A percentile compares a stretch with the other conserved stretches of the same genome.
These are phyloP conservation scores for Ganaspis brasiliensis DNA, from an alignment of 2,888 invertebrate species.

Conservation along the genomic window DNA sequence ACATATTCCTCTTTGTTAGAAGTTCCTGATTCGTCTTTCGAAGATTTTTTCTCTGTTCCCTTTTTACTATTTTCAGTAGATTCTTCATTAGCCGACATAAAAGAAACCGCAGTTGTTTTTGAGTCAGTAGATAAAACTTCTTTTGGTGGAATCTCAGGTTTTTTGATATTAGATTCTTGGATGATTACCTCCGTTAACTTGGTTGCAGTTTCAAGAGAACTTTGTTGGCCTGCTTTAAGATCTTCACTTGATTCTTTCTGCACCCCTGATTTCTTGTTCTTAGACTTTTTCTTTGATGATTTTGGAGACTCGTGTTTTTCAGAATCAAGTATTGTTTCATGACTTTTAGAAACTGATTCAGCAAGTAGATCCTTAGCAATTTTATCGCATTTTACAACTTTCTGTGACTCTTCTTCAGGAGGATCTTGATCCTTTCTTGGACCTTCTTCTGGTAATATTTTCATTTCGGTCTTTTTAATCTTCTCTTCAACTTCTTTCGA, in stretches of 20 bases:
- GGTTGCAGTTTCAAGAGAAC: constrained; percentile 13
- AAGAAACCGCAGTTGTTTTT: constrained; percentile 8
- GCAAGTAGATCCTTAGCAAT: background rate
- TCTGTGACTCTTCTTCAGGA: no score
- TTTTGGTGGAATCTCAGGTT: background rate
- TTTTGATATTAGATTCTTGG: background rate
- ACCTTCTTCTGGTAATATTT: no score
- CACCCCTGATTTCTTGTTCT: constrained; percentile 60
- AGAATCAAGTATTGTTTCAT: background rate
- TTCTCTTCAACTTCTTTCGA: no score
- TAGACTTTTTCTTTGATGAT: constrained; percentile 41
- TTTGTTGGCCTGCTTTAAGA: constrained; percentile 20
- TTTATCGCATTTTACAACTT: no score
- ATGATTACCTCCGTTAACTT: background rate
- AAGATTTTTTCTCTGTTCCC: constrained; percentile 36
- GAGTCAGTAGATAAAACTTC: background rate
- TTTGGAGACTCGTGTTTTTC: background rate
- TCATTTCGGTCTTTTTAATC: no score
- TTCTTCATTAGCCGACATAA: constrained; percentile 19
- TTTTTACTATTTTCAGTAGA: constrained; percentile 44
- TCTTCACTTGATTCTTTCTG: constrained; percentile 55
- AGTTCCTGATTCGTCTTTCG: constrained; percentile 34
- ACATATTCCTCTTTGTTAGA: no score
- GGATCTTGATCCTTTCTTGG: no score
- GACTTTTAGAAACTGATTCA: background rate